Conservation (phyloP, 2,797 vertebrate species). For the Arremon aurantiirostris region DNA sequence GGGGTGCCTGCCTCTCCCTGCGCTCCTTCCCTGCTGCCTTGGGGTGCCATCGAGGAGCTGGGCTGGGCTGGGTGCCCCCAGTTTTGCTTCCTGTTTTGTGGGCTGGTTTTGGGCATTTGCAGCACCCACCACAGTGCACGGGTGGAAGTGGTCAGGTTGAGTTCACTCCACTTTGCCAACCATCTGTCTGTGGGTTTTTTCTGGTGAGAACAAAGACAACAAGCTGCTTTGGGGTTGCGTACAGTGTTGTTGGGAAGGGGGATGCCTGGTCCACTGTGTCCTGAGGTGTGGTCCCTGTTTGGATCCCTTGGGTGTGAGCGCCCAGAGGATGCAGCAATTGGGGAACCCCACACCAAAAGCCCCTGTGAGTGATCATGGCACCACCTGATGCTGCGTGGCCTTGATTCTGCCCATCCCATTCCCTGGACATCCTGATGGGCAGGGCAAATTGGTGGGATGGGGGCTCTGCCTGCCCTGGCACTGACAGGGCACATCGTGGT, state of each 20-base stretch:
- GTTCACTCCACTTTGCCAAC: rapidly evolving
- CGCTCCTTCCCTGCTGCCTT: background rate
- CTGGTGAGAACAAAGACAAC: background rate
- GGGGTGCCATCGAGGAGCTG: background rate
- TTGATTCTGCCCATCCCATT: background rate
- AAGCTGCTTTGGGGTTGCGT: background rate
- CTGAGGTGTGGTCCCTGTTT: background rate
- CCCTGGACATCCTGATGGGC: background rate
- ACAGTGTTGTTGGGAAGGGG: background rate
- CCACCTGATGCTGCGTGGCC: rapidly evolving
- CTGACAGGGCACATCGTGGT: background rate
- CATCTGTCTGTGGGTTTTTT: rapidly evolving
- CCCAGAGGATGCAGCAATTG: background rate
- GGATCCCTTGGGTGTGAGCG: background rate
- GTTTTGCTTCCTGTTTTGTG: rapidly evolving
- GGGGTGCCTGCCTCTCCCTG: background rate
- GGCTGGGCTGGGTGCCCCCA: background rate
- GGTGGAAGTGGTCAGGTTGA: background rate
- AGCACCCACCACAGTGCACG: rapidly evolving
- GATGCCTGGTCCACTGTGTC: background rate
- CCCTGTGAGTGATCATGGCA: rapidly evolving
- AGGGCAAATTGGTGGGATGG: background rate
- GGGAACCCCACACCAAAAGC: background rate
- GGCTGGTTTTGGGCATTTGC: background rate
- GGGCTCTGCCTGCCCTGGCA: background rate